These are phyloP conservation scores for Climacteris rufus DNA, from an alignment of 2,113 vertebrate species.

Conservation along the genomic window DNA sequence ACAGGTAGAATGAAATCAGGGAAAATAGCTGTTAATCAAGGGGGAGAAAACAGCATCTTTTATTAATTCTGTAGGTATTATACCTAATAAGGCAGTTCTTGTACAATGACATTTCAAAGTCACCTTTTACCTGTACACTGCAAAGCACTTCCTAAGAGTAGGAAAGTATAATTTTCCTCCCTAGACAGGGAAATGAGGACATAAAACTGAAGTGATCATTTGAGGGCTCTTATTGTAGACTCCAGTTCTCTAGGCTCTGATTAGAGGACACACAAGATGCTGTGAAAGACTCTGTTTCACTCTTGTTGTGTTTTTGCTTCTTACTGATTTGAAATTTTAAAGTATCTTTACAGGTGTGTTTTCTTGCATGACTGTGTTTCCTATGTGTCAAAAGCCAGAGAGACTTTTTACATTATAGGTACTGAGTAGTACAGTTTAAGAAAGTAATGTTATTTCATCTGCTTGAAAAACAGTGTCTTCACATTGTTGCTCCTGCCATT, in stretches of 20 bases:
- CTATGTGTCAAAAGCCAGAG: not conserved
- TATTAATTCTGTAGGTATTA: not conserved
- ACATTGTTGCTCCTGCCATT: not conserved
- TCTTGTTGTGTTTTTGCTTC: not conserved
- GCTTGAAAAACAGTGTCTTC: not conserved
- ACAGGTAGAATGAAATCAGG: not conserved
- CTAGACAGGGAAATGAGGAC: not conserved
- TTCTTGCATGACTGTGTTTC: not conserved
- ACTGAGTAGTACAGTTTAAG: not conserved
- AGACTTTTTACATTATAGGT: rapidly evolving
- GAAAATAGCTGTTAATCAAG: not conserved
- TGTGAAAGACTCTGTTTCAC: not conserved
- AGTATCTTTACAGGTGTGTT: not conserved
- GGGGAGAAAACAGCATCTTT: not conserved
- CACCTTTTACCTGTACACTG: not conserved
- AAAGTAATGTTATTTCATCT: not conserved
- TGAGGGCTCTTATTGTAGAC: not conserved
- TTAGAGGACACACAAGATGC: not conserved
- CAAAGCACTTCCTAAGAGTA: not conserved
- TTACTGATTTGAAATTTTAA: not conserved
- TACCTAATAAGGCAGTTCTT: not conserved
- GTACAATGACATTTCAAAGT: not conserved
- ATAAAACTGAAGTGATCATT: not conserved
- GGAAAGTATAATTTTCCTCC: not conserved
- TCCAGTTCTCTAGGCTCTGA: not conserved